Percentiles rank a stretch among this genome's conserved stretches.
phyloP scores from a whole-genome alignment of 92 coral and sea anemone genomes.

The Micromussa lordhowensis region DNA sequence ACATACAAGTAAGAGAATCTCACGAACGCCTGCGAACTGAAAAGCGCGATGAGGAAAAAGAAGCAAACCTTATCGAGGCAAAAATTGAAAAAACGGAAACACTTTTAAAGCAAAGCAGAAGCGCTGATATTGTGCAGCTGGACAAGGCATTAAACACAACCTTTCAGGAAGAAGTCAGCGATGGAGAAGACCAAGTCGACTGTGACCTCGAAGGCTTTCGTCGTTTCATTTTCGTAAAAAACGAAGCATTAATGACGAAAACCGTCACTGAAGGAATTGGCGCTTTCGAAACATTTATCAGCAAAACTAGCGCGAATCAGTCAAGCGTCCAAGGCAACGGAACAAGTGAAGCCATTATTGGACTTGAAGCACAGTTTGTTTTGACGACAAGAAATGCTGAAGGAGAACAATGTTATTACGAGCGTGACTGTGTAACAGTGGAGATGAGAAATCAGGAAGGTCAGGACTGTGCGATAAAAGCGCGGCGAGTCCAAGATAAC shows the following conservation, averaged over 20 bases:
- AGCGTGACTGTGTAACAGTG: not conserved
- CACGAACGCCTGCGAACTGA: not conserved
- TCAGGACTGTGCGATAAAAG: not conserved
- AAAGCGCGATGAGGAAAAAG: not conserved
- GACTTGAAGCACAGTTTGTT: not conserved
- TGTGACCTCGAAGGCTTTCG: not conserved
- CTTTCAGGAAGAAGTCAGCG: not conserved
- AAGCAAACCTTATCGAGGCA: not conserved
- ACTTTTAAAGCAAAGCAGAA: constrained; percentile 5
- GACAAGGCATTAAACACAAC: not conserved
- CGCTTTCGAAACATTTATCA: not conserved
- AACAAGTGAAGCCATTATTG: constrained; percentile 8
- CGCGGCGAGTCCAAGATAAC: not conserved
- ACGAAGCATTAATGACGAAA: not conserved
- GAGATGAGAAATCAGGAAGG: not conserved
- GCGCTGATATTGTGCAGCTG: constrained; percentile 12
- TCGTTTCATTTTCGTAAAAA: not conserved
- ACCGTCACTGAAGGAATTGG: not conserved
- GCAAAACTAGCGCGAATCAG: not conserved
- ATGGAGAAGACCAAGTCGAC: not conserved
- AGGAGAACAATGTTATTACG: not conserved
- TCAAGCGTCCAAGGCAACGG: constrained; percentile 30
- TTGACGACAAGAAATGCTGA: not conserved
- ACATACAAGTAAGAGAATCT: not conserved
- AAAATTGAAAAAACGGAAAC: constrained; percentile 5